These are phyloP conservation scores for Ctenochaetus hawaiiensis DNA, from an alignment of 2,797 vertebrate genomes.

Conservation along the genomic window DNA sequence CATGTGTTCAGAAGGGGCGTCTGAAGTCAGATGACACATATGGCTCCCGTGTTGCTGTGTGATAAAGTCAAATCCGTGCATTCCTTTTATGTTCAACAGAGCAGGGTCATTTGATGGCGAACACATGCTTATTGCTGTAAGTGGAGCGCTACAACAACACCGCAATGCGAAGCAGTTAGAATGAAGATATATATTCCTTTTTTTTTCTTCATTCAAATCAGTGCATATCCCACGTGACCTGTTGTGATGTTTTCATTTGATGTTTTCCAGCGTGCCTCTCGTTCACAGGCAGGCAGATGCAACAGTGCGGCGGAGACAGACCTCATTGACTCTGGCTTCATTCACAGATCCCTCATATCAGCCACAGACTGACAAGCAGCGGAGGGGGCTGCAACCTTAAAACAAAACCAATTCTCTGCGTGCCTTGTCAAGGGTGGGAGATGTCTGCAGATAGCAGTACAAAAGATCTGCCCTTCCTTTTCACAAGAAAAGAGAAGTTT, in stretches of 20 bases:
- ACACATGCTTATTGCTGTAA: conserved; percentile 49
- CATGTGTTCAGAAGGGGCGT: conserved; percentile 32
- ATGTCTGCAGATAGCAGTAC: conserved; percentile 83
- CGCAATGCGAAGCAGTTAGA: conserved; percentile 19
- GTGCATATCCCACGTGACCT: conserved; percentile 61
- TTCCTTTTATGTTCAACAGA: conserved; percentile 56
- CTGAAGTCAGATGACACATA: conserved; percentile 57
- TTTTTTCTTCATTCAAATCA: conserved; percentile 46
- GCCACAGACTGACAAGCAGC: conserved; percentile 74
- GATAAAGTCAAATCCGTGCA: conserved; percentile 50
- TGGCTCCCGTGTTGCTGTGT: conserved; percentile 48
- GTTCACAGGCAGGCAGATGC: conserved; percentile 57
- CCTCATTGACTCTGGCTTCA: conserved; percentile 73
- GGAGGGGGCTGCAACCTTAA: conserved; percentile 72
- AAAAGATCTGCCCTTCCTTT: conserved; percentile 84
- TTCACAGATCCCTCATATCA: conserved; percentile 77
- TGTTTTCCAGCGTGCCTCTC: conserved; percentile 45
- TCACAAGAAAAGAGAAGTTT: conserved; percentile 84
- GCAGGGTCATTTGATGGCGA: conserved; percentile 52
- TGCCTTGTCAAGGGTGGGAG: conserved; percentile 82
- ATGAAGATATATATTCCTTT: conserved; percentile 9
- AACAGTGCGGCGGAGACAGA: conserved; percentile 49
- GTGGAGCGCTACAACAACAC: conserved; percentile 9
- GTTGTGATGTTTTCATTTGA: conserved; percentile 66
- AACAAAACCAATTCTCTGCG: conserved; percentile 82